Evolutionary conservation across 2,113 vertebrate genomes (phyloP), one percentile per base, ranked within the genome.

Genomic region (Hiodon alosoides): DNA sequence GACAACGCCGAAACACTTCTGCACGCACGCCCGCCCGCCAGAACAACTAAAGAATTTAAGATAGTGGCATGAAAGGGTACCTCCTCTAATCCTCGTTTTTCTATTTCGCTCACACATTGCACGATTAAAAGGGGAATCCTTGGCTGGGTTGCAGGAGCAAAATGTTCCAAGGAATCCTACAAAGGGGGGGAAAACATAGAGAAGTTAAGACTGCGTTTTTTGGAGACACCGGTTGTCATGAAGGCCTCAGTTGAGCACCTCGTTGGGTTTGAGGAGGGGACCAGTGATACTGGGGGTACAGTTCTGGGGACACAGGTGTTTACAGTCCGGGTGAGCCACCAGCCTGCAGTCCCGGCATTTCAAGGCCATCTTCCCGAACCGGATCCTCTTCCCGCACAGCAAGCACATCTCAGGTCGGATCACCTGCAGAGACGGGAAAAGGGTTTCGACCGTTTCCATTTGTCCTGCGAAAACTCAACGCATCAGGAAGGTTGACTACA

Each of bases 91-190:
- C 94, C 94, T 72, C 93, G 80, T 0, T 75, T 88, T 83, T 95
- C 94, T 7, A 96, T 95, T 81, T 95, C 94, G 0, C 87, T 82
- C 72, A 94, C 91, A n/a, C 94, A 96, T 60, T 92, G 90, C 7
- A 88, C 77, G 5, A 96, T 83, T 67, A 95, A 79, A 0, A 14
- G 3, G 0, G 94, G 94, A n/a, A 96, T 85, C 81, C 87, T 75
- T 4, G 93, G 93, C 0, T 75, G 81, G 0, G 4, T 69, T 0
- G 16, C 0, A 0, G 93, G 92, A 1, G 88, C 88, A 0, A 91
- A 95, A 67, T 86, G 84, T 48, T 93, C 92, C 86, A 96, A 72
- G 0, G 87, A 85, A 0, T 86, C 86, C 94, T 95, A 74, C 11
- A 48, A 5, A 75, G 48, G 3, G 73, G 69, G 16, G n/a, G 1